phyloP scores from a whole-genome alignment of 2,113 vertebrate genomes.

The Eurypyga helias region DNA sequence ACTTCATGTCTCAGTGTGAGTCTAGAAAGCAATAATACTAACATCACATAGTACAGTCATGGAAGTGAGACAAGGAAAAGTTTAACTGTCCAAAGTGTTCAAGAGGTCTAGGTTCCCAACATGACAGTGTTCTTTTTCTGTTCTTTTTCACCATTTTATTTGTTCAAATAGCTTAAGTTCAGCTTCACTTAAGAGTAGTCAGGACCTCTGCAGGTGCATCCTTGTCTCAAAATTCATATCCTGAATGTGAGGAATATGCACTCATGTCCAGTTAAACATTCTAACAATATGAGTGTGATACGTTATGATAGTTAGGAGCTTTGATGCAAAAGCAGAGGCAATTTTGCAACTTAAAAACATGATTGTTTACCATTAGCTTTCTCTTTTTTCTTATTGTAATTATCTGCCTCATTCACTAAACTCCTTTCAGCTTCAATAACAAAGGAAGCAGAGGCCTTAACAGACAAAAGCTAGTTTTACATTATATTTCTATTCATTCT shows the following conservation, averaged over 20 bases:
- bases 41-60: rapidly evolving
- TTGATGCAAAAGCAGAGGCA: background rate
- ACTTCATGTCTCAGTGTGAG: background rate
- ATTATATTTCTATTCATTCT: background rate
- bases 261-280: background rate
- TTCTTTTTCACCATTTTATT: background rate
- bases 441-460: background rate
- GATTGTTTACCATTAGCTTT: background rate
- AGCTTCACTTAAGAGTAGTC: background rate
- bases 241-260: background rate
- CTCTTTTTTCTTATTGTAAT: background rate
- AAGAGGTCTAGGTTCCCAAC: background rate
- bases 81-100: background rate
- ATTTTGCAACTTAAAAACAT: background rate
- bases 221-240: background rate
- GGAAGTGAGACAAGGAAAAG: background rate
- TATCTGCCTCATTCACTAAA: background rate
- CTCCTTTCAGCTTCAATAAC: background rate
- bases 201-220: background rate
- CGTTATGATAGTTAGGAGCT: background rate
- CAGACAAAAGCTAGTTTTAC: background rate
- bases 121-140: background rate
- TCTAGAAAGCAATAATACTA: background rate
- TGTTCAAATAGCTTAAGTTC: background rate
- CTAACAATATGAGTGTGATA: background rate